Evolutionary conservation across 1,140 invertebrate species (phyloP).

Genomic region (Drosophila ercepeae): DNA sequence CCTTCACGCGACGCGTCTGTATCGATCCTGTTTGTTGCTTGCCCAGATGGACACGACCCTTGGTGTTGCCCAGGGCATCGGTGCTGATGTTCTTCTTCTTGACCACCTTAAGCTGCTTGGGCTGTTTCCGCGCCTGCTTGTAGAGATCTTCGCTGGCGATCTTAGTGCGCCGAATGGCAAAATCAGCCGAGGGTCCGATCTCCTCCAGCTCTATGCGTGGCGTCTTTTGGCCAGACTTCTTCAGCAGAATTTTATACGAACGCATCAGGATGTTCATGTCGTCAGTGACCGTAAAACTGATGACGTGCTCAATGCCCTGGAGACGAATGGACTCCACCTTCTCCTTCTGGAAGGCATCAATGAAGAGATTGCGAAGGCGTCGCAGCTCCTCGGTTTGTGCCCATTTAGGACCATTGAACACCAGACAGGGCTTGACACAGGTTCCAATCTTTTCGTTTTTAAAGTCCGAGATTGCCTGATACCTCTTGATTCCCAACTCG

Average conservation of each 20-base stretch:
- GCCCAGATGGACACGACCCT: conserved; percentile 96
- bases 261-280: conserved; percentile 92
- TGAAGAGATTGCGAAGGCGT: conserved; percentile 94
- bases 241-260: conserved; percentile 95
- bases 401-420: conserved; percentile 97
- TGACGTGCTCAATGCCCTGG: conserved; percentile 96
- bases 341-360: conserved; percentile 97
- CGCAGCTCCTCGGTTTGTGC: conserved; percentile 91
- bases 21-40: conserved; percentile 93
- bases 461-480: conserved; percentile 91
- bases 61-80: conserved; percentile 94
- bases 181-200: conserved; percentile 92
- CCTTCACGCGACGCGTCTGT: conserved; percentile 97
- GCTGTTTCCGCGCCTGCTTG: conserved; percentile 93
- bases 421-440: conserved; percentile 95
- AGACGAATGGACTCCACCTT: conserved; percentile 91
- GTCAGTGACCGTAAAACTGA: conserved; percentile 92
- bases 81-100: conserved; percentile 96
- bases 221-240: conserved; percentile 94
- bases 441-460: conserved; percentile 90
- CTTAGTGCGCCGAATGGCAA: conserved; percentile 92
- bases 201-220: conserved; percentile 96
- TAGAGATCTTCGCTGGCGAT: conserved; percentile 96
- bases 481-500: conserved; percentile 96
- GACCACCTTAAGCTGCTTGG: conserved; percentile 91